Evolutionary conservation across 2,888 invertebrate genomes (phyloP).

Genomic region (Epirrhoe tristata): DNA sequence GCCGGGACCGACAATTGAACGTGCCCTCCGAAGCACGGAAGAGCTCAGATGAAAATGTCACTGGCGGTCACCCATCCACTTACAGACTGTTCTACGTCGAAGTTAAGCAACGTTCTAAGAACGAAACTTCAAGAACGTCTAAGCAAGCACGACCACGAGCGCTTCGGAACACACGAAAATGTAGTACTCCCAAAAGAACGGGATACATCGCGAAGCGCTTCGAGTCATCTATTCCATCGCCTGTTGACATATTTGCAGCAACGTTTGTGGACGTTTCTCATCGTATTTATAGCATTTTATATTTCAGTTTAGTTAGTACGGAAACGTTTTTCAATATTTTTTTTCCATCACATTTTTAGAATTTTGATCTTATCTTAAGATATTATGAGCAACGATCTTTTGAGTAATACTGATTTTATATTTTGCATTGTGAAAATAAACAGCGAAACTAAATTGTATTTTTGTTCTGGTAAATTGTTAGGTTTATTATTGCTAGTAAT

Average conservation of each 20-base stretch:
- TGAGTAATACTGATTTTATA: background rate
- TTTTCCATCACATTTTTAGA: background rate
- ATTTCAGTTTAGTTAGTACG: constrained; percentile 13
- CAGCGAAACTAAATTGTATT: background rate
- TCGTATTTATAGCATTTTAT: constrained; percentile 19
- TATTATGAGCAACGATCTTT: background rate
- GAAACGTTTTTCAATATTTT: constrained; percentile 18
- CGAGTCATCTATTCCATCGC: background rate
- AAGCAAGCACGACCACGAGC: no score
- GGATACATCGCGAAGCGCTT: no score
- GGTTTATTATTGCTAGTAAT: background rate
- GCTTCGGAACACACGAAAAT: no score
- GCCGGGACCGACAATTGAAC: no score
- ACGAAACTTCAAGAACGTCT: no score
- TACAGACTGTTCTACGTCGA: no score
- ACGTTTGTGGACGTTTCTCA: constrained; percentile 12
- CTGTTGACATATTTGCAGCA: constrained; percentile 21
- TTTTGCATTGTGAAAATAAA: background rate
- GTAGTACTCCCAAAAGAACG: no score
- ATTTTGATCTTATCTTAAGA: background rate
- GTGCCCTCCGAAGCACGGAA: no score
- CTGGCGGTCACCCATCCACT: no score
- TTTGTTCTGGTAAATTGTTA: background rate
- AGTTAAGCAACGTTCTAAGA: no score
- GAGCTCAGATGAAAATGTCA: no score